Evolutionary conservation across 2,888 invertebrate genomes (phyloP), one percentile per base, ranked within the genome.

Genomic region (Harmothoe impar): DNA sequence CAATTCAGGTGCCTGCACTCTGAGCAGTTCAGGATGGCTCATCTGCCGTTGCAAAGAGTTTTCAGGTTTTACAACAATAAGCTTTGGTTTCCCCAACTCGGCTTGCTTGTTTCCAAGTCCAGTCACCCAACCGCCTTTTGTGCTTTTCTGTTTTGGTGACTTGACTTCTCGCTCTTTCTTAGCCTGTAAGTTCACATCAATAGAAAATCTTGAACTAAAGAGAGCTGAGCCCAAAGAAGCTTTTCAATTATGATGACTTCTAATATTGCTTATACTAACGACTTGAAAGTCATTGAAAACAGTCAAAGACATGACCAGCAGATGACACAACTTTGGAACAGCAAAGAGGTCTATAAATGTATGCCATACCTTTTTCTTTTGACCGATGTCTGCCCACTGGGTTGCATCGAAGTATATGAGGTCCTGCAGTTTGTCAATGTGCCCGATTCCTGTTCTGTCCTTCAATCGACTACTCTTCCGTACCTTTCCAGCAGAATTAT

Each of bases 391-490:
- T 5, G 51, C 35, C 90, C 90, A 90, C 31, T 31, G 25, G 52
- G 81, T 54, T 3, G 84, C 52, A 33, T 90, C 90, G 52, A 90
- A 90, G 84, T 77, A 90, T 17, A 90, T 81, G 51, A 90, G 90
- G n/a, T 77, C 72, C 31, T 90, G 81, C 15, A 90, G 90, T 12
- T 54, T 90, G 90, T 90, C 90, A 56, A 90, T 90, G 62, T 52
- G 51, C 23, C 90, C 90, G 25, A 89, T 89, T n/a, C 72, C 52
- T 25, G 54, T 51, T 51, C 52, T 81, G 84, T 90, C 56, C 35
- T 84, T 78, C n/a, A 90, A 35, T 3, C 90, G 90, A n/a, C 81
- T 90, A 35, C 90, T 90, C 56, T 90, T 90, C 56, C 90, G 10
- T 43, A 89, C 89, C 10, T 52, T 86, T 10, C 20, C 52, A 72